Percentiles rank a stretch among this genome's conserved stretches.
phyloP scores from a whole-genome alignment of 2,888 invertebrate species.

The Endomychus coccineus region DNA sequence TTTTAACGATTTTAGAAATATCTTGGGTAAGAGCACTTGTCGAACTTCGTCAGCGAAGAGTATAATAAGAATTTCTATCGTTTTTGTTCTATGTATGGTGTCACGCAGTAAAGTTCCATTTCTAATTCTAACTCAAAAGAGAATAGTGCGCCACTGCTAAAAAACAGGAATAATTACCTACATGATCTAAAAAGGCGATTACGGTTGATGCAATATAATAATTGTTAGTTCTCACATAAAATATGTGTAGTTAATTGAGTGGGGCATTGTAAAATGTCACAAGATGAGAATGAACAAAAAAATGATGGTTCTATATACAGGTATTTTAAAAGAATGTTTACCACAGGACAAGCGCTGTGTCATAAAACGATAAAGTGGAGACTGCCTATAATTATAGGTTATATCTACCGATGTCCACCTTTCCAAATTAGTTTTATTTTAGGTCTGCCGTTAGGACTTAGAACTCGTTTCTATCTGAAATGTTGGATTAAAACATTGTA shows the following conservation, averaged over 20 bases:
- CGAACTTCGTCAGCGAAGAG: no score
- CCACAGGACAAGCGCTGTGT: conserved; percentile 32
- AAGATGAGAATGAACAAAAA: conserved; percentile 27
- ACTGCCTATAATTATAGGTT: conserved; percentile 42
- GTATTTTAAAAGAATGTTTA: conserved; percentile 31
- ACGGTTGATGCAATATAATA: conserved; percentile 12
- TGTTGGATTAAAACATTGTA: no score
- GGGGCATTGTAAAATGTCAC: conserved; percentile 29
- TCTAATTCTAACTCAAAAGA: no score
- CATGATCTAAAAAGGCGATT: no score
- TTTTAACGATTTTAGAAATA: no score
- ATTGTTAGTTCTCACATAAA: conserved; percentile 14
- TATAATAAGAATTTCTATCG: no score
- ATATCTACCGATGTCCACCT: conserved; percentile 35
- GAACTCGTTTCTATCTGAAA: conserved; percentile 29
- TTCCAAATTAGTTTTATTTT: conserved; percentile 40
- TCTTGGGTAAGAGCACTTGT: no score
- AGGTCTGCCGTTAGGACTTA: conserved; percentile 34
- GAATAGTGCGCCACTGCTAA: no score
- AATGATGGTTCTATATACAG: conserved; percentile 34
- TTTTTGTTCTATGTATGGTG: no score
- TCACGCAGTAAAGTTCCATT: no score
- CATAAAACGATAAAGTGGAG: conserved; percentile 36
- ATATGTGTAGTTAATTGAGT: conserved; percentile 13
- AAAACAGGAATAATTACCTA: no score